Conservation (phyloP, 92 coral and sea anemone genomes). For the Phenganax subtilis region DNA sequence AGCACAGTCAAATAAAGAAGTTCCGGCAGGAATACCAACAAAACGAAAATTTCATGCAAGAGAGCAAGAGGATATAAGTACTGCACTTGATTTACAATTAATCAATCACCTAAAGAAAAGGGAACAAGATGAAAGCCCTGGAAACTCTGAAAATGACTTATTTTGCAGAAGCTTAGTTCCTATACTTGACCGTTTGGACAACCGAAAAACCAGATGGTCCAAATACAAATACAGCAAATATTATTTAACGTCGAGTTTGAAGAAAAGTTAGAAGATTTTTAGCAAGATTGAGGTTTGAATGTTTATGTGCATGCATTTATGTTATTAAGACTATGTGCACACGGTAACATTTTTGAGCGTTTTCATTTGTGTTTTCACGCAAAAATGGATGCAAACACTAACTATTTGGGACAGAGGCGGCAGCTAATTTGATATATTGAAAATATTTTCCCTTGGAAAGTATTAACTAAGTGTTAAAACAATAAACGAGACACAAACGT, state of each 20-base stretch:
- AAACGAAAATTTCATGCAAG: constrained; percentile 5
- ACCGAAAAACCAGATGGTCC: background rate
- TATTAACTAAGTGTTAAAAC: no score
- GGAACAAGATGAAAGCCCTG: background rate
- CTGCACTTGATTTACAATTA: background rate
- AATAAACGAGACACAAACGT: no score
- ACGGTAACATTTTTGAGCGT: no score
- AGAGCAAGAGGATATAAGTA: constrained; percentile 6
- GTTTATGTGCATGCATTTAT: no score
- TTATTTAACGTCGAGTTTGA: constrained; percentile 1
- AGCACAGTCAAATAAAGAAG: constrained; percentile 1
- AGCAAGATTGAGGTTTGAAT: no score
- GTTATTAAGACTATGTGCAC: no score
- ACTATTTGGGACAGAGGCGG: no score
- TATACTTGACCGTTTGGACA: background rate
- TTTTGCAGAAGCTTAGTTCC: constrained; percentile 3
- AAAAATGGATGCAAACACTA: no score
- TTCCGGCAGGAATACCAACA: constrained; percentile 15
- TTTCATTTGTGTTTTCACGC: no score
- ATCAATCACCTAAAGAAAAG: background rate
- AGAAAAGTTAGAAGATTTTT: background rate
- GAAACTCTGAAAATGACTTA: constrained; percentile 1
- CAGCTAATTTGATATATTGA: no score
- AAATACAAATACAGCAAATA: background rate
- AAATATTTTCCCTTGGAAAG: no score